These are phyloP conservation scores for Drosophila pseudotakahashii DNA, from an alignment of 2,888 invertebrate species.

Conservation along the genomic window DNA sequence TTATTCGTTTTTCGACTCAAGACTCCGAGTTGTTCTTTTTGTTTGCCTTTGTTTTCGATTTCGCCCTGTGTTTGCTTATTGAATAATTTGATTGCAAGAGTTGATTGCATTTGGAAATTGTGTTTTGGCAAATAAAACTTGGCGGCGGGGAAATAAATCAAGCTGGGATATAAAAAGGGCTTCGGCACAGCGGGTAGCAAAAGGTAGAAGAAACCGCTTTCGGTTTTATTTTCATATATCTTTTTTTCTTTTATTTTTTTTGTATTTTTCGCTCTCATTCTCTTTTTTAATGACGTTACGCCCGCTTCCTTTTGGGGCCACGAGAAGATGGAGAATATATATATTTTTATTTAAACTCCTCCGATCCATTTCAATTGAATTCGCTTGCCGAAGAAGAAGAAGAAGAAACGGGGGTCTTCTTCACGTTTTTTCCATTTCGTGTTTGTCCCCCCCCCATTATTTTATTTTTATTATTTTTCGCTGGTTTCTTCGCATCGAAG, in stretches of 20 bases:
- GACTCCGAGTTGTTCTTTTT: conserved; percentile 19
- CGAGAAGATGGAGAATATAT: conserved; percentile 29
- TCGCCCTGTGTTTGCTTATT: conserved; percentile 39
- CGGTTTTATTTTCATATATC: conserved; percentile 8
- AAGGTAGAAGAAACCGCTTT: conserved; percentile 4
- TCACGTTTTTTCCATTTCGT: conserved; percentile 48
- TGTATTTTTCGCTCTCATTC: conserved; percentile 13
- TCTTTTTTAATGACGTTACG: conserved; percentile 79
- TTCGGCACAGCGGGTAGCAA: conserved; percentile 26
- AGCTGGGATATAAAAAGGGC: conserved; percentile 39
- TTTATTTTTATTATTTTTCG: conserved; percentile 47
- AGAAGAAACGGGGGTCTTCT: background rate
- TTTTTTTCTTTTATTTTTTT: background rate
- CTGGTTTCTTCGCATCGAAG: conserved; percentile 49
- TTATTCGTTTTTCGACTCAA: conserved; percentile 11
- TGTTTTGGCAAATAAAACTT: conserved; percentile 46
- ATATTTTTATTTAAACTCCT: conserved; percentile 36
- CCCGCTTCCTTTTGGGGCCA: conserved; percentile 65
- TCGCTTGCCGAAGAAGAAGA: conserved; percentile 9
- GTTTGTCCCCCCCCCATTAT: conserved; percentile 34
- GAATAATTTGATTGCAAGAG: conserved; percentile 43
- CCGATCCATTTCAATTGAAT: conserved; percentile 46
- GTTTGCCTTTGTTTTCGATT: conserved; percentile 15
- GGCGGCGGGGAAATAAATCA: conserved; percentile 45
- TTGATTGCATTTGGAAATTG: conserved; percentile 51